Base-by-base conservation (phyloP, 2,888 invertebrate genomes). In the Stenurella melanura region DNA sequence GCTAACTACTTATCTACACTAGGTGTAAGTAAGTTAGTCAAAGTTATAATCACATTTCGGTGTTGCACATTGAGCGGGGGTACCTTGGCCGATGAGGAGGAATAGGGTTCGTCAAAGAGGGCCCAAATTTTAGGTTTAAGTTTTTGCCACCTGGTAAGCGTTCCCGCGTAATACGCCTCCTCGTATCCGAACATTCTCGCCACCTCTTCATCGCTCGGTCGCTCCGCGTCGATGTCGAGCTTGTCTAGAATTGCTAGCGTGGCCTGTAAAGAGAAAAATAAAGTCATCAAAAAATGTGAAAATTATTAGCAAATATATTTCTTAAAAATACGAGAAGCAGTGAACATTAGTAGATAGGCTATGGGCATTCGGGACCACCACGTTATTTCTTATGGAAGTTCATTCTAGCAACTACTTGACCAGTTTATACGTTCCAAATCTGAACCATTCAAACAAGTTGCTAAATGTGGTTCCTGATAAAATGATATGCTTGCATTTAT, bases 171-270 rank as follows among this genome's bases (percentile, higher is more conserved):
- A 87, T 95, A 95, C 42, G 96, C 95, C 86, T 97, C 96, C 88
- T 96, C 96, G 89, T 95, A 95, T 12, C 97, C 97, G 89, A 98
- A 98, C 87, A 97, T 93, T 83, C 97, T 93, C 72, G 97, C 97
- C 79, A 97, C 94, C 88, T 98, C 97, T 88, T 98, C 97, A 83
- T 97, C 97, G 75, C 95, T 96, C 2, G 97, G 96, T 87, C 95
- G 95, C 86, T 96, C 97, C 78, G 96, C 95, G 90, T 98, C 98
- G 85, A 97, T 94, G 91, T 99, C 98, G 90, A 98, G 91, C 87
- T 97, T 95, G 91, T 98, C 98, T 88, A 99, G 92, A 84, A 98
- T 98, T 19, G 97, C 97, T 91, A 98, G 91, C 77, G 98, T 98
- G 87, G 98, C 97, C 94, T 98, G 73, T 42, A 83, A 80, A 26